Evolutionary conservation across 2,888 invertebrate genomes (phyloP).

Genomic region (Andricus quercusramuli): DNA sequence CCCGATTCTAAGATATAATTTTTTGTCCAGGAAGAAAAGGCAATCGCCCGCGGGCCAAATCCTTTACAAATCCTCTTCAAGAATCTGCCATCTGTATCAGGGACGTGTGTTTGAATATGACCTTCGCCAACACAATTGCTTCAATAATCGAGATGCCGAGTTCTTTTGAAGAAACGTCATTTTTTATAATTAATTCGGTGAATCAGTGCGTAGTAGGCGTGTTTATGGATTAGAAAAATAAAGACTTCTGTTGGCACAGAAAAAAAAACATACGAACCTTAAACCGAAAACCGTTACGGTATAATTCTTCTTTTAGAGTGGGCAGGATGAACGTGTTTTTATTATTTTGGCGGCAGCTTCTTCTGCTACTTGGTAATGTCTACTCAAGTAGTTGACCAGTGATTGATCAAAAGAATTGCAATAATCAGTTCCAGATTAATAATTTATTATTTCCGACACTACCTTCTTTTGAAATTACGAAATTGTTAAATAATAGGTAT

Average conservation of each 20-base stretch:
- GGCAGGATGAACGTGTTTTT: not conserved
- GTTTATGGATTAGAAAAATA: conserved; percentile 19
- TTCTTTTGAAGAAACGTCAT: not conserved
- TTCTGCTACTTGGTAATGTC: not conserved
- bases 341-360: not conserved
- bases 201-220: not conserved
- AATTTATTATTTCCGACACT: no score
- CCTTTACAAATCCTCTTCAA: conserved; percentile 20
- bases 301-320: not conserved
- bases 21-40: conserved; percentile 36
- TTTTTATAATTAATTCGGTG: not conserved
- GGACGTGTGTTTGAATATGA: conserved; percentile 12
- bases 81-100: conserved; percentile 37
- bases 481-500: no score
- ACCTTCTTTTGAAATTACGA: no score
- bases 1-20: conserved; percentile 4
- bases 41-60: conserved; percentile 14
- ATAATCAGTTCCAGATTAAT: not conserved
- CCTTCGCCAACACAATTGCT: conserved; percentile 24
- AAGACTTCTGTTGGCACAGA: not conserved
- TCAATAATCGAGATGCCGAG: conserved; percentile 13
- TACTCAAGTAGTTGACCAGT: not conserved
- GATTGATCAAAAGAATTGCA: not conserved
- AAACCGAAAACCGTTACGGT: not conserved
- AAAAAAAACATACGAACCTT: not conserved